Conservation (phyloP, 2,888 invertebrate genomes). For the Salticus scenicus region DNA sequence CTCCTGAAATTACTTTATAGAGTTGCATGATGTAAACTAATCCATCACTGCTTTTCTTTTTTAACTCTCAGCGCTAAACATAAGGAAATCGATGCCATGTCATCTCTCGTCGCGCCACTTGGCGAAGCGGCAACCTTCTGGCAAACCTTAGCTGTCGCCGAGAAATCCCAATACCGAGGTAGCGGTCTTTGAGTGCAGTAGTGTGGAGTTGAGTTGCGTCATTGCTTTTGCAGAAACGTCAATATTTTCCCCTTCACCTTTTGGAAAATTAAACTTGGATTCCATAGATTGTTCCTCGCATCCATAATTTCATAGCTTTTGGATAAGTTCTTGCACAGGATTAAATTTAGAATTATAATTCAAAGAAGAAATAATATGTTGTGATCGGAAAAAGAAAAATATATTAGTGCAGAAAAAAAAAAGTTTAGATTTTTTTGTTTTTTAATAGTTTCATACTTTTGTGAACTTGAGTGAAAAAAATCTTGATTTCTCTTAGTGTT, state of each 20-base stretch:
- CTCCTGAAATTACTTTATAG: neutral
- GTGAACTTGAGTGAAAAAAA: neutral
- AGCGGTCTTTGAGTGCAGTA: slow-evolving; percentile 9
- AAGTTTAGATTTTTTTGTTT: neutral
- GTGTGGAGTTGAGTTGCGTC: slow-evolving; percentile 14
- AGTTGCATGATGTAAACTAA: neutral
- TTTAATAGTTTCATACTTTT: neutral
- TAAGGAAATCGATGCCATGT: neutral
- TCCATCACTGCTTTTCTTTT: neutral
- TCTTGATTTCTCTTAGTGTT: neutral
- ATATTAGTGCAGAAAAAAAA: too few relatives aligned
- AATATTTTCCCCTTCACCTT: slow-evolving; percentile 17
- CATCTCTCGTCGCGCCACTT: neutral
- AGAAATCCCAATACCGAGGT: slow-evolving; percentile 11
- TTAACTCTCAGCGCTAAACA: neutral
- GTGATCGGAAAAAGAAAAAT: neutral
- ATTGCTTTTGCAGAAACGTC: slow-evolving; percentile 4
- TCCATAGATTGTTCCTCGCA: neutral
- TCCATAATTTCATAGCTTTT: too few relatives aligned
- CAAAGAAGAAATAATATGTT: neutral
- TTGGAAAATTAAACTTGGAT: slow-evolving; percentile 1
- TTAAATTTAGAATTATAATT: neutral
- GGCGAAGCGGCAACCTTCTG: neutral
- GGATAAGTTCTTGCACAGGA: neutral
- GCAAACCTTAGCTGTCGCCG: slow-evolving; percentile 6